A percentile compares a stretch with the other conserved stretches of the same genome.
These are phyloP conservation scores for Meteorus sp. DNA, from an alignment of 1,140 invertebrate species.

Conservation along the genomic window DNA sequence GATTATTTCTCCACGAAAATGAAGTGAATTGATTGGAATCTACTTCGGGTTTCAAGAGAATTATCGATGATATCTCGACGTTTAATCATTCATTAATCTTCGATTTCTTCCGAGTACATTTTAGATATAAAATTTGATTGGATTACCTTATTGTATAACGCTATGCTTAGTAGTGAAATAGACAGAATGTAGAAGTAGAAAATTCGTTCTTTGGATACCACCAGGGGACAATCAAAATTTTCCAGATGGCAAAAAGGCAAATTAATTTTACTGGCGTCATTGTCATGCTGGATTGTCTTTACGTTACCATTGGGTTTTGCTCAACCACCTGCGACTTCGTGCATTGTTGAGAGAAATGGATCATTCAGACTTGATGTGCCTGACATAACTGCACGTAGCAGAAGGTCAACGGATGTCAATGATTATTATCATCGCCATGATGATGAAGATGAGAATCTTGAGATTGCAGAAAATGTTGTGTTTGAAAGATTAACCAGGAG, in stretches of 20 bases:
- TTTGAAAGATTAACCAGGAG: conserved; percentile 44
- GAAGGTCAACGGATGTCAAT: conserved; percentile 22
- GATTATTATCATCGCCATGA: conserved; percentile 29
- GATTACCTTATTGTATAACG: too few species aligned
- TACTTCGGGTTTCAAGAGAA: too few species aligned
- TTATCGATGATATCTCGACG: too few species aligned
- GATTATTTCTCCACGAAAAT: not conserved
- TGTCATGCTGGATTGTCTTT: conserved; percentile 95
- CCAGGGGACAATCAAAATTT: conserved; percentile 31
- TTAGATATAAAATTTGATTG: too few species aligned
- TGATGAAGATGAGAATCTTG: conserved; percentile 38
- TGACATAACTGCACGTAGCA: conserved; percentile 42
- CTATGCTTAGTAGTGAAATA: conserved; percentile 7
- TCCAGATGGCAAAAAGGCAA: conserved; percentile 83
- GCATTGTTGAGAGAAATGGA: conserved; percentile 74
- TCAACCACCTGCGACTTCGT: conserved; percentile 87
- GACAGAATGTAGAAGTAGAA: conserved; percentile 28
- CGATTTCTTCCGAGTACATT: too few species aligned
- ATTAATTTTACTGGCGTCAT: conserved; percentile 83
- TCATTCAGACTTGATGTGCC: conserved; percentile 48
- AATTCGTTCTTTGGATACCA: conserved; percentile 29
- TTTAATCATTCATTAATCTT: too few species aligned
- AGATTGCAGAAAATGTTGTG: conserved; percentile 48
- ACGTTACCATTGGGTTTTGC: conserved; percentile 94
- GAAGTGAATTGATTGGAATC: too few species aligned